These are phyloP conservation scores for Ligdia adustata DNA, from an alignment of 2,888 invertebrate species.

Conservation along the genomic window DNA sequence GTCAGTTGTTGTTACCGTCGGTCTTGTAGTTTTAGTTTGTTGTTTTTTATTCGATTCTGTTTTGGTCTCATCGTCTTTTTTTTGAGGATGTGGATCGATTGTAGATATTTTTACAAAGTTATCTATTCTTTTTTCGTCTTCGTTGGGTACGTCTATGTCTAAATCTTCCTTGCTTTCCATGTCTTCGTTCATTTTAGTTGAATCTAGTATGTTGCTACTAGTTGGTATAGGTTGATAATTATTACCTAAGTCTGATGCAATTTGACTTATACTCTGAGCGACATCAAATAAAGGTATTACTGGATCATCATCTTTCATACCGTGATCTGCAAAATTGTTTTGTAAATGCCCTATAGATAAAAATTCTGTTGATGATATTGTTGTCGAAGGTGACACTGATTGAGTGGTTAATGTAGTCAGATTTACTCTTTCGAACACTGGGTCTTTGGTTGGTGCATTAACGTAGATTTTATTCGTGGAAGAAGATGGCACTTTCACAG, in stretches of 20 bases:
- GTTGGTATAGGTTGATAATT: constrained; percentile 67
- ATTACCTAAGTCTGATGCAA: constrained; percentile 74
- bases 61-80: constrained; percentile 31
- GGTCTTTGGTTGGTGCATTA: constrained; percentile 40
- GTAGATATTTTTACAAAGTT: constrained; percentile 73
- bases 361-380: constrained; percentile 63
- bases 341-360: constrained; percentile 42
- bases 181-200: constrained; percentile 53
- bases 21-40: constrained; percentile 9
- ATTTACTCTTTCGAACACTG: constrained; percentile 58
- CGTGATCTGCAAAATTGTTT: constrained; percentile 24
- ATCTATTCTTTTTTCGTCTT: constrained; percentile 44
- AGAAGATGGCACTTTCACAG: constrained; percentile 32
- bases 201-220: constrained; percentile 60
- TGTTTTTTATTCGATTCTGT: constrained; percentile 22
- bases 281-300: constrained; percentile 68
- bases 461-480: constrained; percentile 26
- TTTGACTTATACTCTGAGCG: constrained; percentile 78
- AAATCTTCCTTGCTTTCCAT: constrained; percentile 75
- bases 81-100: constrained; percentile 59
- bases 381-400: constrained; percentile 71
- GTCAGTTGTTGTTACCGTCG: constrained; percentile 33
- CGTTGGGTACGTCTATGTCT: constrained; percentile 66
- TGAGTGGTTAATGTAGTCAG: constrained; percentile 73
- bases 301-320: constrained; percentile 46